Conservation (phyloP, 2,113 vertebrate species). For the Pao palembangensis region DNA sequence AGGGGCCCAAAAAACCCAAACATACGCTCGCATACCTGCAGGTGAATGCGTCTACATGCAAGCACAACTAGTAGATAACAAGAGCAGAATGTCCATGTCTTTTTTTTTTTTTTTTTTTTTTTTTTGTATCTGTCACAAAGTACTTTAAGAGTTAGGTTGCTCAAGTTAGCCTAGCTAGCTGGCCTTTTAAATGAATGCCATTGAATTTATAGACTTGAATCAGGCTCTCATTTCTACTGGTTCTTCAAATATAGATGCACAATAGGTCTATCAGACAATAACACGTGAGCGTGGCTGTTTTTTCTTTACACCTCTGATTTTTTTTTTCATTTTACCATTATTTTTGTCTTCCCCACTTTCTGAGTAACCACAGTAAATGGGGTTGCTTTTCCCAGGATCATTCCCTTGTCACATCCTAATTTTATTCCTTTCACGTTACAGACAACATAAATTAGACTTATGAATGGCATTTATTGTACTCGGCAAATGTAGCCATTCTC, state of each 20-base stretch:
- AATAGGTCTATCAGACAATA: slow-evolving; percentile 8
- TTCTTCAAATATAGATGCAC: background rate
- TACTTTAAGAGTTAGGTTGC: no score
- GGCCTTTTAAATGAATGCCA: slow-evolving; percentile 29
- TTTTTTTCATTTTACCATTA: slow-evolving; percentile 8
- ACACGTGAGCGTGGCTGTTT: slow-evolving; percentile 12
- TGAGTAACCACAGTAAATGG: slow-evolving; percentile 16
- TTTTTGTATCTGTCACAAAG: no score
- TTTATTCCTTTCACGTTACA: slow-evolving; percentile 44
- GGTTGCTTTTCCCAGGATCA: slow-evolving; percentile 43
- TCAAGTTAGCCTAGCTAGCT: no score
- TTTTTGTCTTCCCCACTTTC: slow-evolving; percentile 6
- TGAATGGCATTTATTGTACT: slow-evolving; percentile 56
- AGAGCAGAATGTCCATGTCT: slow-evolving; percentile 18
- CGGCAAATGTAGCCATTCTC: slow-evolving; percentile 57
- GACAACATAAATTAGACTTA: slow-evolving; percentile 57
- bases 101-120: background rate
- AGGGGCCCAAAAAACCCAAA: slow-evolving; percentile 35
- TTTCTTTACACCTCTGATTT: slow-evolving; percentile 18
- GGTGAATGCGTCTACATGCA: slow-evolving; percentile 21
- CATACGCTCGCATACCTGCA: slow-evolving; percentile 12
- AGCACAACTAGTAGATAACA: slow-evolving; percentile 9
- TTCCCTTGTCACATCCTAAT: slow-evolving; percentile 55
- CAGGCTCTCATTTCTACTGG: slow-evolving; percentile 8
- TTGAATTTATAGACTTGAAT: slow-evolving; percentile 14